Base-by-base conservation (phyloP, 2,888 invertebrate genomes). In the Synanthedon andrenaeformis region DNA sequence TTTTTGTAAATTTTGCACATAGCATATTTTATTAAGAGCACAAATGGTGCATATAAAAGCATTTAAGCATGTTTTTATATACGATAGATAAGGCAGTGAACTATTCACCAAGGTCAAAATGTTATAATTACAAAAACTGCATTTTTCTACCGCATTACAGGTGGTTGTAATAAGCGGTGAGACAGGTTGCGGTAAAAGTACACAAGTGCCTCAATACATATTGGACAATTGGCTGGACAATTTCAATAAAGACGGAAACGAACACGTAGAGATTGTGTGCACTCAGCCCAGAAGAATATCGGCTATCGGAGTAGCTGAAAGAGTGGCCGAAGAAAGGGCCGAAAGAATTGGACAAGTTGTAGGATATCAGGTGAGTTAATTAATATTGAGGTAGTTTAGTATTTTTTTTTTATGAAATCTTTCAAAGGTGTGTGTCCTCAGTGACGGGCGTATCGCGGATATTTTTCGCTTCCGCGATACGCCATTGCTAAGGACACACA, bases 161-260 rank as follows among this genome's bases (percentile, higher is more conserved):
- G 90, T 93, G 4, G 82, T 91, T 14, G 93, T 95, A 0, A 92
- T 95, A 61, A 93, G 93, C 51, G 95, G 95, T 3, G 94, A 94
- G 73, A 95, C 95, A 1, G 95, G 95, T 1, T 95, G 94, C 64
- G 95, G 94, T 52, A 95, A 95, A 76, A 93, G 93, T 69, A 94
- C 94, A 0, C 93, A 97, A 90, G 93, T 98, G n/a, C 97, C 97
- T 0, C 98, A 98, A 77, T 97, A 94, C 78, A 91, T 98, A 51
- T 75, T 98, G 35, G 98, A 98, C 70, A 91, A 96, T 57, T 96
- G 95, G 92, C 79, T 96, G 52, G 79, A 88, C 2, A 91, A 91
- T 58, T 84, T 83, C 57, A 78, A 89, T 11, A 82, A 86, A 10
- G 74, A 75, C 8, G 86, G 82, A 0, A 79, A 88, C 11, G 82